A percentile compares a stretch with the other conserved stretches of the same genome.
phyloP scores from a whole-genome alignment of 2,113 vertebrate genomes.

The Scomber japonicus region DNA sequence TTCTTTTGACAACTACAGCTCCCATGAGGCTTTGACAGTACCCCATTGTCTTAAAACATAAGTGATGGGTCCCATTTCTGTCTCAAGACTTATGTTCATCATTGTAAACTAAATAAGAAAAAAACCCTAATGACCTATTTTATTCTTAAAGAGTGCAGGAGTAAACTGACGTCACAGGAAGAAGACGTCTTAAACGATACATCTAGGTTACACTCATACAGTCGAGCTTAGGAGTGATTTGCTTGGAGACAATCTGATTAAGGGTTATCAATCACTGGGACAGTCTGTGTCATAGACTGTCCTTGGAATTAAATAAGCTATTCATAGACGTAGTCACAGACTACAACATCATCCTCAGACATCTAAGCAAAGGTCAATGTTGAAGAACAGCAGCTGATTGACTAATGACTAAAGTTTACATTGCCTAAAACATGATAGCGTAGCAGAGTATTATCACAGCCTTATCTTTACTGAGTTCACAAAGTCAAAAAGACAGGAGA shows the following conservation, averaged over 20 bases:
- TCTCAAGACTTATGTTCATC: no score
- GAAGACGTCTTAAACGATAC: not conserved
- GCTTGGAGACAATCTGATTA: slow-evolving; percentile 57
- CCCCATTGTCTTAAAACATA: not conserved
- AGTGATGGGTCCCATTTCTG: not conserved
- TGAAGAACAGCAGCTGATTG: slow-evolving; percentile 24
- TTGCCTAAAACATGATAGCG: not conserved
- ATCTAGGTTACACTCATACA: not conserved
- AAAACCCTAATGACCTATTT: no score
- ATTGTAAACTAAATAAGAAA: no score
- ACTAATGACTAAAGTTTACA: slow-evolving; percentile 35
- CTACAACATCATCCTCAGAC: not conserved
- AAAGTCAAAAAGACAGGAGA: not conserved
- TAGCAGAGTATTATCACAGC: slow-evolving; percentile 2
- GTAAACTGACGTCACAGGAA: not conserved
- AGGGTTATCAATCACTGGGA: slow-evolving; percentile 23
- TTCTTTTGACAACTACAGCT: not conserved
- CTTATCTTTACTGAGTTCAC: slow-evolving; percentile 28
- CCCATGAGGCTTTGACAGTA: not conserved
- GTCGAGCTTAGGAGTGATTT: slow-evolving; percentile 25
- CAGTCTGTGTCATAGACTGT: slow-evolving; percentile 30
- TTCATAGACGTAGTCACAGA: slow-evolving; percentile 11
- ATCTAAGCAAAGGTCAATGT: slow-evolving; percentile 18
- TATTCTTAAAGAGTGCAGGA: no score
- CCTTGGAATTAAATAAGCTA: slow-evolving; percentile 45